Conservation (phyloP, 2,888 invertebrate species). For the Stenodema calcarata region DNA sequence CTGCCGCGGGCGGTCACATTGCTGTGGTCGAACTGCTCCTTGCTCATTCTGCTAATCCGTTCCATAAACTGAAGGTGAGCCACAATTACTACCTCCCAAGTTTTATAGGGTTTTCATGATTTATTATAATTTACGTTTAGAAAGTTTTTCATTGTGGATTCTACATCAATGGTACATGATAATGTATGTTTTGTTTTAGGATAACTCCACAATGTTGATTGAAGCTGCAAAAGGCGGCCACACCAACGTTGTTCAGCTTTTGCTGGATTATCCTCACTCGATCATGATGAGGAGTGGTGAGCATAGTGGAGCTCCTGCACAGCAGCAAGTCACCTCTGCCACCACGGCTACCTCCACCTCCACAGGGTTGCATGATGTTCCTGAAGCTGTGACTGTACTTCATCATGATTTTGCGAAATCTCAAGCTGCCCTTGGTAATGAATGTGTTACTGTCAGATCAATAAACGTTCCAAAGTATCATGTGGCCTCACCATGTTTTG, state of each 20-base stretch:
- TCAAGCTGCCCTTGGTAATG: conserved; percentile 61
- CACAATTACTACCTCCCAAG: not conserved
- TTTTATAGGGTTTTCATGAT: too few relatives aligned
- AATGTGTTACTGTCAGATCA: not conserved
- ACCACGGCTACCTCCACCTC: conserved; percentile 8
- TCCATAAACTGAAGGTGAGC: conserved; percentile 87
- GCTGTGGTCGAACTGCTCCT: conserved; percentile 91
- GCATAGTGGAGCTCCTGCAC: conserved; percentile 29
- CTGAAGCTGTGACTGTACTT: conserved; percentile 66
- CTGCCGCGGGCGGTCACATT: conserved; percentile 95
- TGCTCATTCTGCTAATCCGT: conserved; percentile 91
- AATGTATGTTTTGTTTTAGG: conserved; percentile 64
- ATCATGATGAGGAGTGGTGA: conserved; percentile 69
- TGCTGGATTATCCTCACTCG: conserved; percentile 92
- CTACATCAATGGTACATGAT: too few relatives aligned
- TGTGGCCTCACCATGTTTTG: not conserved
- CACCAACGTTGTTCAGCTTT: conserved; percentile 90
- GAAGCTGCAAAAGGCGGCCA: conserved; percentile 99
- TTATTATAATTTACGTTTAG: too few relatives aligned
- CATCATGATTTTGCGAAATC: conserved; percentile 51
- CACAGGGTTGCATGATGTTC: conserved; percentile 67
- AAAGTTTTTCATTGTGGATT: too few relatives aligned
- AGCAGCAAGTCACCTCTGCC: conserved; percentile 16
- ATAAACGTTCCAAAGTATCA: not conserved
- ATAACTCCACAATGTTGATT: conserved; percentile 97